Conservation (phyloP, 2,797 vertebrate species). For the Cygnus olor region DNA sequence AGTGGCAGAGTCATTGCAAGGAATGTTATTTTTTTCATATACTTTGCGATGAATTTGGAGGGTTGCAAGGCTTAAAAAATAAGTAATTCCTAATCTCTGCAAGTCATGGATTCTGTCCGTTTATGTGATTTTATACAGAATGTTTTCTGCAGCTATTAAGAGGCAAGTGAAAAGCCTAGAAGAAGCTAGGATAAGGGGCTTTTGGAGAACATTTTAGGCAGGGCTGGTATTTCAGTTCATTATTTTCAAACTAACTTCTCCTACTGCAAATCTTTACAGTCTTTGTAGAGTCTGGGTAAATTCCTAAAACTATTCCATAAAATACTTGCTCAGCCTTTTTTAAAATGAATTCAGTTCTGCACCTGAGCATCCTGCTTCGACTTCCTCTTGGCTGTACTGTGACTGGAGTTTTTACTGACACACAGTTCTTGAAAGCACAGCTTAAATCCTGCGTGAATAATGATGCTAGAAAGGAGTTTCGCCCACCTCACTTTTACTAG, state of each 20-base stretch:
- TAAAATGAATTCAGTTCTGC: conserved; percentile 23
- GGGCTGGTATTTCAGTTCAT: background rate
- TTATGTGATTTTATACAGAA: background rate
- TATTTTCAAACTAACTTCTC: background rate
- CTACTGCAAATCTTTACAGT: background rate
- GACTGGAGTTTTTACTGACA: background rate
- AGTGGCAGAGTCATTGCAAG: background rate
- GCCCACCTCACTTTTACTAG: background rate
- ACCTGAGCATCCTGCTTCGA: background rate
- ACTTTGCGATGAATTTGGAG: background rate
- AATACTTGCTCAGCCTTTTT: conserved; percentile 29
- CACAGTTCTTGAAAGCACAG: background rate
- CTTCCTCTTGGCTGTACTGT: background rate
- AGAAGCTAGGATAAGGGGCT: background rate
- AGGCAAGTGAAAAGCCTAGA: background rate
- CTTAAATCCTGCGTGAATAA: background rate
- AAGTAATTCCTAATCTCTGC: conserved; percentile 23
- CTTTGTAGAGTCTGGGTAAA: background rate
- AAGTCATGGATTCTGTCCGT: conserved; percentile 3
- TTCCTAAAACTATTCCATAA: conserved; percentile 3
- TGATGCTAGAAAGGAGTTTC: background rate
- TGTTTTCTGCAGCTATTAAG: background rate
- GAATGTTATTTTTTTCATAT: background rate
- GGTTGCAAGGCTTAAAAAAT: background rate
- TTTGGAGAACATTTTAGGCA: background rate